phyloP scores from a whole-genome alignment of 2,797 vertebrate genomes.

The Cetoscarus ocellatus region DNA sequence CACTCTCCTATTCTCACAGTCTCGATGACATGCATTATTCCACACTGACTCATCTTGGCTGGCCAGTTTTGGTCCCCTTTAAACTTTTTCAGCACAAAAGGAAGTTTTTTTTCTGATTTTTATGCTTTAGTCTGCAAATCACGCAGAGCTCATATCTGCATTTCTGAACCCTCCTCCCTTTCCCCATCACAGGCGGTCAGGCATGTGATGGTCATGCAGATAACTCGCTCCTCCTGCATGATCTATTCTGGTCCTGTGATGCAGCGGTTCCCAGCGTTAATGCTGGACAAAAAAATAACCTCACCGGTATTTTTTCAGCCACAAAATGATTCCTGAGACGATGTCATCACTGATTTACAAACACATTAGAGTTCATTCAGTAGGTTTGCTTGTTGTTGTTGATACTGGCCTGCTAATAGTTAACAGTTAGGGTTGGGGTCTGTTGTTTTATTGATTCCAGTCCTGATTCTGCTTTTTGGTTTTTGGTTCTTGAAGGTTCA shows the following conservation, averaged over 20 bases:
- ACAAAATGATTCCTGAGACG: too few relatives aligned
- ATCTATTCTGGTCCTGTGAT: slow-evolving; percentile 56
- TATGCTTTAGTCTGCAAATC: slow-evolving; percentile 57
- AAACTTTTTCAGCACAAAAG: slow-evolving; percentile 43
- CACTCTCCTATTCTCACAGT: slow-evolving; percentile 67
- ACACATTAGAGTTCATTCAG: too few relatives aligned
- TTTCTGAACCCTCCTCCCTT: background rate
- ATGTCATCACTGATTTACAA: too few relatives aligned
- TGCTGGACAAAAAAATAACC: too few relatives aligned
- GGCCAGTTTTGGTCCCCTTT: slow-evolving; percentile 44
- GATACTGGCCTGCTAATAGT: too few relatives aligned
- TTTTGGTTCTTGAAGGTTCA: too few relatives aligned
- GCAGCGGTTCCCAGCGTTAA: slow-evolving; percentile 45
- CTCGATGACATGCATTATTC: slow-evolving; percentile 77
- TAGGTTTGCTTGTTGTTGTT: too few relatives aligned
- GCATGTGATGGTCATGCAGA: slow-evolving; percentile 61
- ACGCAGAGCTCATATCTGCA: slow-evolving; percentile 29
- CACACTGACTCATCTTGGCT: slow-evolving; percentile 77
- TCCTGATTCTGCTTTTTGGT: too few relatives aligned
- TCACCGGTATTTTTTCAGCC: too few relatives aligned
- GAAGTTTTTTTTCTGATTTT: slow-evolving; percentile 46
- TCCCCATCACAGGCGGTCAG: slow-evolving; percentile 24
- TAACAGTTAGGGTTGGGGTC: too few relatives aligned
- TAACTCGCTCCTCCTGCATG: slow-evolving; percentile 11
- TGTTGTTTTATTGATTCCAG: too few relatives aligned